phyloP scores from a whole-genome alignment of 2,797 vertebrate species.

The Artibeus jamaicensis region DNA sequence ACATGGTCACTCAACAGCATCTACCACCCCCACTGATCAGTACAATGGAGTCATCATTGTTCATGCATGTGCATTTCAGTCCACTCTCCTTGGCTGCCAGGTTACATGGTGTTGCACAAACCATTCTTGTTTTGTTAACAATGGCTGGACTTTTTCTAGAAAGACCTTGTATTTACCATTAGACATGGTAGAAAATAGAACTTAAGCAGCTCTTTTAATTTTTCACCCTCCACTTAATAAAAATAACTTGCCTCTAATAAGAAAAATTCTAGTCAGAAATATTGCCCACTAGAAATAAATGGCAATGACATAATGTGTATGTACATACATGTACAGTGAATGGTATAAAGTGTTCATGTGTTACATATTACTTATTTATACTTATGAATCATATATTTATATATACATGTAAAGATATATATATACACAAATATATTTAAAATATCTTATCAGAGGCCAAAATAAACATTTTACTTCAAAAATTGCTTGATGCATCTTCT shows the following conservation, averaged over 20 bases:
- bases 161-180: background rate
- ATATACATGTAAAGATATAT: background rate
- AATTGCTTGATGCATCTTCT: background rate
- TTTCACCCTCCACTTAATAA: background rate
- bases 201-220: background rate
- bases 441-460: background rate
- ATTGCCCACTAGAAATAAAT: background rate
- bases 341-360: background rate
- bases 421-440: background rate
- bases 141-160: too few relatives aligned
- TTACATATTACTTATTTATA: background rate
- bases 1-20: too few relatives aligned
- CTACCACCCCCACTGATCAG: too few relatives aligned
- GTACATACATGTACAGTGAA: rapidly evolving
- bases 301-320: background rate
- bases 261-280: background rate
- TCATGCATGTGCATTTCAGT: too few relatives aligned
- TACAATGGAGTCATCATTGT: too few relatives aligned
- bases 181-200: background rate
- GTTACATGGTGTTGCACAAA: too few relatives aligned
- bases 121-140: too few relatives aligned
- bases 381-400: background rate
- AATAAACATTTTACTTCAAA: background rate
- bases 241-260: background rate
- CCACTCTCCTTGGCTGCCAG: too few relatives aligned